phyloP scores from a whole-genome alignment of 2,113 vertebrate species.

The Melanocharis versteri region DNA sequence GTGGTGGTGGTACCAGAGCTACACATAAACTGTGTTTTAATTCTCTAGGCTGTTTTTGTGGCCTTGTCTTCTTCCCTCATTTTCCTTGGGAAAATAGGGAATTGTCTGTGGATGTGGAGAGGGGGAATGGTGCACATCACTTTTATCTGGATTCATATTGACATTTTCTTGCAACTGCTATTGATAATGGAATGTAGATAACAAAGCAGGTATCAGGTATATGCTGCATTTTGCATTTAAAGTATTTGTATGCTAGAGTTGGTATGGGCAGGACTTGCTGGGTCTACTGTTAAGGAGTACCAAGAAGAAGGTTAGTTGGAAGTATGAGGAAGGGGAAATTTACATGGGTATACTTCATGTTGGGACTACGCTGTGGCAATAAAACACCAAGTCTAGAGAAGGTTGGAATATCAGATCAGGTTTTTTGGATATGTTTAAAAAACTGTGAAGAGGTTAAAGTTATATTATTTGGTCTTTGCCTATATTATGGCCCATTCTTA shows the following conservation, averaged over 20 bases:
- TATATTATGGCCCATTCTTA: background rate
- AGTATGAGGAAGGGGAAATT: background rate
- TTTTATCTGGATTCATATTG: background rate
- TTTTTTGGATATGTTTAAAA: background rate
- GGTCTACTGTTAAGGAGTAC: background rate
- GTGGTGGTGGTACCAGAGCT: background rate
- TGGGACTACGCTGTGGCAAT: background rate
- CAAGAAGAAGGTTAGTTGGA: background rate
- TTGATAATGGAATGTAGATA: background rate
- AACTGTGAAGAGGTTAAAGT: background rate
- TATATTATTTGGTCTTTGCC: background rate
- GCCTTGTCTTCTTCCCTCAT: background rate
- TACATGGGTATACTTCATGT: background rate
- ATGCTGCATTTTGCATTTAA: background rate
- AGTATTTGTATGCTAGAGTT: background rate
- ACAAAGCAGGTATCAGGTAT: background rate
- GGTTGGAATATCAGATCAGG: background rate
- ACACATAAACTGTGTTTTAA: background rate
- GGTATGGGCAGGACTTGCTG: background rate
- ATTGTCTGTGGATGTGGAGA: background rate
- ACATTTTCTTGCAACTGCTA: background rate
- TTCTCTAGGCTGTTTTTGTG: background rate
- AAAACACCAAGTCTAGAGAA: background rate
- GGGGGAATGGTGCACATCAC: background rate
- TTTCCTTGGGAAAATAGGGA: background rate